Conservation (phyloP, 2,797 vertebrate species). For the Clangula hyemalis region DNA sequence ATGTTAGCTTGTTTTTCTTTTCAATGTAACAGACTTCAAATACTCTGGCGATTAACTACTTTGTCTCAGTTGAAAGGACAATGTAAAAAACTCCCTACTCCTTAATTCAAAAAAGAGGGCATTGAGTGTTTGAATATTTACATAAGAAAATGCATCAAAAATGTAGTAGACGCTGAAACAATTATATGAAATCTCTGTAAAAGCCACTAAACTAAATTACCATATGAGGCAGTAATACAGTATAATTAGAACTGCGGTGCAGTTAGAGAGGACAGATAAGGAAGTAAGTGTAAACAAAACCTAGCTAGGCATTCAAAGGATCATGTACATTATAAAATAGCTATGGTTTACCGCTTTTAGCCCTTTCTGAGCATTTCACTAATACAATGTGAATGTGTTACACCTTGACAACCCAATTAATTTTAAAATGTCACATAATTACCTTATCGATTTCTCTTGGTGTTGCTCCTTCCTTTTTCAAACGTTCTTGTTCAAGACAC, state of each 20-base stretch:
- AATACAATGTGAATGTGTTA: neutral
- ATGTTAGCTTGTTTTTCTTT: neutral
- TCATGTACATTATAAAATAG: neutral
- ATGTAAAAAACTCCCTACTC: neutral
- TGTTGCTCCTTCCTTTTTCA: conserved; percentile 96
- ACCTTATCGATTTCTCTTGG: conserved; percentile 94
- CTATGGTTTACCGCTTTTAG: neutral
- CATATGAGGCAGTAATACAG: neutral
- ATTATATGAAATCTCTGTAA: neutral
- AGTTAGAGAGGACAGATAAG: neutral
- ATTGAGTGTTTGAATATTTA: neutral
- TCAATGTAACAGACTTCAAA: neutral
- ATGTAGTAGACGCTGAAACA: neutral
- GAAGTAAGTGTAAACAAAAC: neutral
- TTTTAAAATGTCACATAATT: conserved; percentile 8
- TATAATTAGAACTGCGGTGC: neutral
- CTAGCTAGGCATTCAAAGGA: neutral
- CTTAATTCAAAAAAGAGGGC: neutral
- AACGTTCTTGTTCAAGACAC: conserved; percentile 92
- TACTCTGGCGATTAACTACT: neutral
- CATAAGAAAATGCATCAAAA: neutral
- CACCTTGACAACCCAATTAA: neutral
- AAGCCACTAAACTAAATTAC: neutral
- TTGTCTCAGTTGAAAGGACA: neutral
- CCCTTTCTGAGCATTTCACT: neutral